Percentiles rank a stretch among this genome's conserved stretches.
Evolutionary conservation across 2,888 invertebrate species (phyloP).

Genomic region (Zonitis immaculata): DNA sequence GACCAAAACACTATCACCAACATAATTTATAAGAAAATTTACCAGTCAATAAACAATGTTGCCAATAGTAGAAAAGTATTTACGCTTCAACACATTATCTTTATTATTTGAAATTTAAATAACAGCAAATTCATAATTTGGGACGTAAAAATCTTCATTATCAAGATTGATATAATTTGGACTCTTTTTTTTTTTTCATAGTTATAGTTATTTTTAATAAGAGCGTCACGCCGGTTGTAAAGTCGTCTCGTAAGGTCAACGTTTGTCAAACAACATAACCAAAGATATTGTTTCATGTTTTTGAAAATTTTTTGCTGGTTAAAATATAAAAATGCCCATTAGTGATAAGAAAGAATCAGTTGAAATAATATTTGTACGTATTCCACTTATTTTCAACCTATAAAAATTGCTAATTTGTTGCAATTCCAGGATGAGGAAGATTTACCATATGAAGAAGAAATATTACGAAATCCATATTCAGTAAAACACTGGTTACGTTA

Average conservation of each 20-base stretch:
- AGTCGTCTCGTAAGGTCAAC: neutral
- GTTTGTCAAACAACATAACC: neutral
- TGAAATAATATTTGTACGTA: conserved; percentile 37
- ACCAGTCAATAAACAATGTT: neutral
- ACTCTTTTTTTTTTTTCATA: too few relatives aligned
- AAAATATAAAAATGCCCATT: conserved; percentile 3
- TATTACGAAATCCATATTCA: conserved; percentile 93
- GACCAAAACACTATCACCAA: too few relatives aligned
- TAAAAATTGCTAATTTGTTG: neutral
- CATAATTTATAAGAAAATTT: too few relatives aligned
- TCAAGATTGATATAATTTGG: too few relatives aligned
- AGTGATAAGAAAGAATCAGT: conserved; percentile 21
- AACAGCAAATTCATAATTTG: too few relatives aligned
- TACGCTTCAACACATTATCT: neutral
- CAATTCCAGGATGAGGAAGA: conserved; percentile 80
- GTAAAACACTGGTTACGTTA: conserved; percentile 98
- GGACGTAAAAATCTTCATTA: too few relatives aligned
- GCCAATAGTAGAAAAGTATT: neutral
- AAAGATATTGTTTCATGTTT: neutral
- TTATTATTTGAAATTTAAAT: too few relatives aligned
- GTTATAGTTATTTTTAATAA: too few relatives aligned
- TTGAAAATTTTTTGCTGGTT: neutral
- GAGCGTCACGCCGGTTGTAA: too few relatives aligned
- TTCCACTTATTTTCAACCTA: too few relatives aligned
- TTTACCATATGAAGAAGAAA: conserved; percentile 97